These are phyloP conservation scores for Ditylenchus weischeri DNA, from an alignment of 2,888 invertebrate species.

Conservation along the genomic window DNA sequence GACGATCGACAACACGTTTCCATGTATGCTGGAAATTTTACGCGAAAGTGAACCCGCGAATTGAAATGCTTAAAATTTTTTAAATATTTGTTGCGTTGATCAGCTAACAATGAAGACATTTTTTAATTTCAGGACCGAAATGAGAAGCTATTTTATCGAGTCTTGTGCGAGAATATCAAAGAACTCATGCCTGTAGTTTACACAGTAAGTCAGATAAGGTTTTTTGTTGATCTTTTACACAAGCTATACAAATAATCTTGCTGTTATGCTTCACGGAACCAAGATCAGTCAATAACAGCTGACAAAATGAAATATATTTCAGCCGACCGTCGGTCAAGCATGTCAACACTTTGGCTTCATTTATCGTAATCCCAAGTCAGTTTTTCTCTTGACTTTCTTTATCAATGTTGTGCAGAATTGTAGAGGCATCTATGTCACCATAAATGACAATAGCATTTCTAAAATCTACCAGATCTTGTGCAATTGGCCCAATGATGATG, in stretches of 20 bases:
- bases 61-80: too few species aligned
- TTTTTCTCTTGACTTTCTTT: background rate
- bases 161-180: conserved; percentile 64
- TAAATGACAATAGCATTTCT: conserved; percentile 78
- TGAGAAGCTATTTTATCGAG: conserved; percentile 88
- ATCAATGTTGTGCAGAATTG: conserved; percentile 26
- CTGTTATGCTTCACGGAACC: too few species aligned
- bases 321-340: conserved; percentile 78
- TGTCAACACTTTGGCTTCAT: conserved; percentile 94
- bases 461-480: conserved; percentile 87
- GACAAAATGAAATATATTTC: too few species aligned
- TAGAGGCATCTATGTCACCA: conserved; percentile 86
- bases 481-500: conserved; percentile 75
- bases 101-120: too few species aligned
- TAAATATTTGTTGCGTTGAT: too few species aligned
- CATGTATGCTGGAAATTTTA: too few species aligned
- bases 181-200: conserved; percentile 95
- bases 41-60: too few species aligned
- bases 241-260: too few species aligned
- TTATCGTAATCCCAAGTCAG: conserved; percentile 68
- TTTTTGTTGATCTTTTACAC: too few species aligned
- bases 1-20: too few species aligned
- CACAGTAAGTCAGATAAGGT: conserved; percentile 63
- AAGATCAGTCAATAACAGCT: too few species aligned
- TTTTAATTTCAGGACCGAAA: conserved; percentile 75